phyloP scores from a whole-genome alignment of 35 echinoderm and acorn worm species.

The Heliocidaris tuberculata region DNA sequence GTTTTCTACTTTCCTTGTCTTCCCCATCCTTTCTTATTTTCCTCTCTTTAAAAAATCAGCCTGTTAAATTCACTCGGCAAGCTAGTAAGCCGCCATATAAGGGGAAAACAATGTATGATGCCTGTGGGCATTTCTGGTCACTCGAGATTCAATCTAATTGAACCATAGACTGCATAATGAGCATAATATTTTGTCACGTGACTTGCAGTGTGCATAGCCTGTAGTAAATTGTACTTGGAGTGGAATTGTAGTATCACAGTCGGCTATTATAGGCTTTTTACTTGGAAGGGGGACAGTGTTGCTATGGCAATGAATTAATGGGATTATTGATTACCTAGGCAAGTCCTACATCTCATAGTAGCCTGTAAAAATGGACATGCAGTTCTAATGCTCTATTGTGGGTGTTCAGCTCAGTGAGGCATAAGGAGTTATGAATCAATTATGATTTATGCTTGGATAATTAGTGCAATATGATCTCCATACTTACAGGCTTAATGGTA shows the following conservation, averaged over 20 bases:
- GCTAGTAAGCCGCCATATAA: background rate
- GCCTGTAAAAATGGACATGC: background rate
- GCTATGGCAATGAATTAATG: conserved; percentile 15
- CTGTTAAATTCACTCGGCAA: conserved; percentile 9
- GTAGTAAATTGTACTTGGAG: background rate
- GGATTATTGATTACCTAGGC: background rate
- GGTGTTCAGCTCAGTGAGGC: background rate
- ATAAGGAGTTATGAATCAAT: conserved; percentile 17
- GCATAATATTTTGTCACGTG: conserved; percentile 37
- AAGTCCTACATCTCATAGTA: background rate
- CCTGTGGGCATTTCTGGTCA: conserved; percentile 21
- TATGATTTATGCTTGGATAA: conserved; percentile 16
- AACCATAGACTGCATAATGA: conserved; percentile 10
- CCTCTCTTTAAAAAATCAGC: background rate
- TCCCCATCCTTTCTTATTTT: background rate
- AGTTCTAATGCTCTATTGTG: background rate
- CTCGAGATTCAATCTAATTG: background rate
- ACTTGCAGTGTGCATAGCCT: background rate
- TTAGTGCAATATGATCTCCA: background rate
- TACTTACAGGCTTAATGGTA: background rate
- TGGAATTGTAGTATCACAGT: background rate
- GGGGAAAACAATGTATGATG: conserved; percentile 5
- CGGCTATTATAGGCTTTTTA: background rate
- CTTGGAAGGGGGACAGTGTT: background rate
- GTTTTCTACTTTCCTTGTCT: background rate